Percentiles rank a stretch among this genome's conserved stretches.
phyloP scores from a whole-genome alignment of 2,797 vertebrate genomes.

The Poliocrania exsul region DNA sequence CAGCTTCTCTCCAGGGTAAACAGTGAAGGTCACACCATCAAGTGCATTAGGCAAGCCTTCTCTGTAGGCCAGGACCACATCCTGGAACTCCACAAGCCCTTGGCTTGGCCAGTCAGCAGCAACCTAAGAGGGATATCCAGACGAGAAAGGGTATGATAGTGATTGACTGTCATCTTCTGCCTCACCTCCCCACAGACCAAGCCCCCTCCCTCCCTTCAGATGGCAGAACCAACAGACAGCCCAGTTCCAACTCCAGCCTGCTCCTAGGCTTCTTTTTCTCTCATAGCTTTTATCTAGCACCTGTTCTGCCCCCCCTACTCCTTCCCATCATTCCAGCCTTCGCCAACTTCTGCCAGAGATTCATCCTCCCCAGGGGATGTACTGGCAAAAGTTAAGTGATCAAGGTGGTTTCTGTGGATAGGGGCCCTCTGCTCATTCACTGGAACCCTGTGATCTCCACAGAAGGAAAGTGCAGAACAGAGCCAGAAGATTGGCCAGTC shows the following conservation, averaged over 20 bases:
- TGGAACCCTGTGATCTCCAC: not conserved
- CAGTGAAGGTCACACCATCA: conserved; percentile 84
- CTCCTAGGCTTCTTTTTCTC: not conserved
- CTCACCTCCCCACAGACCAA: not conserved
- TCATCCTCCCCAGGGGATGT: not conserved
- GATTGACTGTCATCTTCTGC: not conserved
- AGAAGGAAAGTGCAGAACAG: not conserved
- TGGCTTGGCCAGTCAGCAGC: conserved; percentile 82
- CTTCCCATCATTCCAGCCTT: not conserved
- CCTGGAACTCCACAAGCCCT: conserved; percentile 86
- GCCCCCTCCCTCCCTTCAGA: not conserved
- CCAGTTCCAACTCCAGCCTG: not conserved
- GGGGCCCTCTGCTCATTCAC: not conserved
- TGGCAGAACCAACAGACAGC: not conserved
- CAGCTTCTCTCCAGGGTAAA: conserved; percentile 90
- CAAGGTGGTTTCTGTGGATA: not conserved
- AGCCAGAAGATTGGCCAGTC: not conserved
- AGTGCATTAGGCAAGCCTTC: conserved; percentile 88
- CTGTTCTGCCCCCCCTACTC: not conserved
- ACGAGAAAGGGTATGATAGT: not conserved
- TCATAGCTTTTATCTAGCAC: not conserved
- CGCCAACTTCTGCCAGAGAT: not conserved
- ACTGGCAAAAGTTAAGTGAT: not conserved
- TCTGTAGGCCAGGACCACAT: conserved; percentile 85
- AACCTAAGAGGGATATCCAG: conserved; percentile 72